Evolutionary conservation across 2,888 invertebrate species (phyloP), one percentile per base, ranked within the genome.

Genomic region (Allygus modestus): DNA sequence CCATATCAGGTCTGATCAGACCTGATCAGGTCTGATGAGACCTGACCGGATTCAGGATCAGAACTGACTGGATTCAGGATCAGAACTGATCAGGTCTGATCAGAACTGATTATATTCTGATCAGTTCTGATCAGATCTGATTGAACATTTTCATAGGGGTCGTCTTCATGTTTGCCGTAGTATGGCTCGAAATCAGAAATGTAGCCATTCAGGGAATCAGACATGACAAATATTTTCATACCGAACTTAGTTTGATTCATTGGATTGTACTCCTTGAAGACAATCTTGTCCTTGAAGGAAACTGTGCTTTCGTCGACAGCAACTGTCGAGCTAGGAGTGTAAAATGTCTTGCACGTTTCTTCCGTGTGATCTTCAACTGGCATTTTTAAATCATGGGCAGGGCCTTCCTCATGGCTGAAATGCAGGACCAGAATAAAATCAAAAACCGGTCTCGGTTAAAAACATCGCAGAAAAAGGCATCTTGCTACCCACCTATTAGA

Each of bases 251-350:
- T 33, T 20, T 28, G 69, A 5, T 69, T 69, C 33, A 20, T 17
- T 1, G 31, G 31, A 69, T 69, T 69, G n/a, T 69, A 69, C 1
- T 31, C 31, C 17, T n/a, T 69, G 69, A 69, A 69, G 20, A 28
- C 23, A 31, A 73, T 28, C 41, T 41, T 73, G 12, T 43, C 73
- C 17, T 73, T 73, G 37, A 73, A 73, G 2, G 41, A 41, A 41
- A 41, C 28, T 37, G 73, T 73, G 41, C 73, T 73, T 41, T 73
- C 73, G 15, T 73, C 73, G 5, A 71, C 31, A n/a, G 71, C 26
- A 33, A 71, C 71, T 33, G 9, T 11, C 11, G 2, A 9, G 11
- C 28, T 31, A 71, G 71, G 12, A 5, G 12, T 71, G 23, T 71
- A 71, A 71, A 71, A 71, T 9, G 23, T 11, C n/a, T 31, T 71